Percentiles rank a stretch among this genome's conserved stretches.
Conservation (phyloP, 1,140 invertebrate species). For the Drosophila yakuba region DNA sequence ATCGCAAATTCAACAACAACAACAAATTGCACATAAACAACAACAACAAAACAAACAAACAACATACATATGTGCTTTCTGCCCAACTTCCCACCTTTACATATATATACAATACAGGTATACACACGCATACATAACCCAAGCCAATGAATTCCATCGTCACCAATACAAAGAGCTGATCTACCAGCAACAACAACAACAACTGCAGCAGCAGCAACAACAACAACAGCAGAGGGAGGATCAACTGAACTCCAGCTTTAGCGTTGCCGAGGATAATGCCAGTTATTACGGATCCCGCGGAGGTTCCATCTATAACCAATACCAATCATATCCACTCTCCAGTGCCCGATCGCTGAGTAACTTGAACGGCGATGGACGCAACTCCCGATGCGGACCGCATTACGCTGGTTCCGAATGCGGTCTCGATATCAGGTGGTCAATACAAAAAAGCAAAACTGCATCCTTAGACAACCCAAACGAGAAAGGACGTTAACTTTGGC, state of each 20-base stretch:
- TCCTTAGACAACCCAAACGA: conserved; percentile 3
- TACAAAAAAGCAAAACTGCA: conserved; percentile 11
- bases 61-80: conserved; percentile 46
- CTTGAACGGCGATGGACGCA: conserved; percentile 54
- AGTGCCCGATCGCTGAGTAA: conserved; percentile 71
- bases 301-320: conserved; percentile 37
- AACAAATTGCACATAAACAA: conserved; percentile 10
- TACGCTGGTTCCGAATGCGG: conserved; percentile 82
- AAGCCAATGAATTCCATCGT: conserved; percentile 84
- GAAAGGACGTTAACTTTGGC: conserved; percentile 13
- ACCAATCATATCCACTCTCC: conserved; percentile 28
- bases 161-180: conserved; percentile 66
- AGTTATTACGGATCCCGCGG: conserved; percentile 49
- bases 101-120: conserved; percentile 65
- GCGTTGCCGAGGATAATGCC: conserved; percentile 60
- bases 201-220: neutral
- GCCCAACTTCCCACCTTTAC: conserved; percentile 41
- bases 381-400: conserved; percentile 48
- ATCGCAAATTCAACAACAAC: conserved; percentile 29
- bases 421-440: conserved; percentile 75
- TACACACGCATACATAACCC: conserved; percentile 84
- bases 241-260: conserved; percentile 63
- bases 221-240: conserved; percentile 55
- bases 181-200: conserved; percentile 61
- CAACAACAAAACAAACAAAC: conserved; percentile 14